Evolutionary conservation across 2,888 invertebrate genomes (phyloP), one percentile per base, ranked within the genome.

Genomic region (Xanthorhoe spadicearia): DNA sequence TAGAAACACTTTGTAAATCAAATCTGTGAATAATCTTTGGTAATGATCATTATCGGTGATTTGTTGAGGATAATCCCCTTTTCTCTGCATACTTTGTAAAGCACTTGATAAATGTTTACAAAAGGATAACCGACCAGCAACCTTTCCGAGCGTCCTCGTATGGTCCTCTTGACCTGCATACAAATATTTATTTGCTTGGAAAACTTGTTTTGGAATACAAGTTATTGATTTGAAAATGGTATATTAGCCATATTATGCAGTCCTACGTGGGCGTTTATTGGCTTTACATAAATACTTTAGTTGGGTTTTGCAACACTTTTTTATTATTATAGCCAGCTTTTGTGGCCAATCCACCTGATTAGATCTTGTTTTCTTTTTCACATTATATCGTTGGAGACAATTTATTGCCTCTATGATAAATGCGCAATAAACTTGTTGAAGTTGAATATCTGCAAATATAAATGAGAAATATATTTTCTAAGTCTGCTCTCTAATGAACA

Each of bases 91-190:
- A 17, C 46, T n/a, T 23, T 17, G 10, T 28, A 17, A 7, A 55
- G 28, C 32, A 49, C 62, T 57, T 51, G 18, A 59, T 35, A 32
- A n/a, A 55, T 66, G 52, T 64, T 57, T 64, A 57, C 50, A 61
- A 61, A 68, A 54, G 53, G 68, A 68, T 57, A 63, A 43, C 48
- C 10, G 38, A 60, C 8, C 49, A 61, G 38, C 58, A 51, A 69
- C 57, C 60, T 70, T 57, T 64, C 28, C n/a, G 46, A 49, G 2
- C 52, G 69, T 74, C 74, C 73, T 69, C 69, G 72, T 66, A 57
- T 48, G 69, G 59, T 70, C 69, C 66, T 68, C 74, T 74, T 74
- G 74, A 74, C 73, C 73, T 50, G 64, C 63, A 68, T 67, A 58
- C 46, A 55, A 65, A 64, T 68, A 67, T 58, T 58, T 56, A 67